Base-by-base conservation (phyloP, 2,888 invertebrate genomes). In the Oligia fasciuncula region DNA sequence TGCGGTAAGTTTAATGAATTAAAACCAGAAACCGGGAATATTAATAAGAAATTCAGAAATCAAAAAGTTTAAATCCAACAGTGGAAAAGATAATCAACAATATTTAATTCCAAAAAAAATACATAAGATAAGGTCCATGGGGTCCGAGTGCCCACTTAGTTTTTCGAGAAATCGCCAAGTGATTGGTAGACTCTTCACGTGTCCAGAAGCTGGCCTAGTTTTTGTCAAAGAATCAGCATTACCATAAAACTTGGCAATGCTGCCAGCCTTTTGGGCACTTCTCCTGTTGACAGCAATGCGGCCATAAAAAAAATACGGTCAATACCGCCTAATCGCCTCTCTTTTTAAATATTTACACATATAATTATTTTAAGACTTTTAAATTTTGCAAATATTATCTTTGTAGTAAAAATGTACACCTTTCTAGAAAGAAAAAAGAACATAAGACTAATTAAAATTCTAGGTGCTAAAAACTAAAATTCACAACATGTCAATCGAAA, bases 1-100 rank as follows among this genome's bases (percentile, higher is more conserved):
- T 89, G 93, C 90, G 90, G 95, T 95, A 77, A 92, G 94, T 92
- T 9, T 62, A 1, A 60, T 35, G 14, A 17, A 17, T 14, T 49
- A 43, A 57, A 51, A 35, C 4, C 0, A 23, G 13, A 60, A 60
- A 60, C 9, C 23, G 23, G 11, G n/a, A 57, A 23, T 23, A 23
- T 23, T 23, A 23, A 54, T 1, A 54, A 19, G 23, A 57, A 57
- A 3, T 57, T 2, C 23, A 57, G 1, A 23, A 57, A 57, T 23
- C 9, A 9, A 9, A 54, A 11, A n/a, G 23, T 11, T 57, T 23
- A n/a, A n/a, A n/a, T 4, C n/a, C 1, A n/a, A 11, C 23, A 57
- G 9, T 57, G 11, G 2, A 60, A 4, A n/a, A 1, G n/a, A 23
- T 4, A 57, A 11, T 9, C 11, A n/a, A n/a, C 11, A 11, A n/a